Percentiles rank a stretch among this genome's conserved stretches.
phyloP scores from a whole-genome alignment of 2,888 invertebrate species.

The Rugalucina vietnamica region DNA sequence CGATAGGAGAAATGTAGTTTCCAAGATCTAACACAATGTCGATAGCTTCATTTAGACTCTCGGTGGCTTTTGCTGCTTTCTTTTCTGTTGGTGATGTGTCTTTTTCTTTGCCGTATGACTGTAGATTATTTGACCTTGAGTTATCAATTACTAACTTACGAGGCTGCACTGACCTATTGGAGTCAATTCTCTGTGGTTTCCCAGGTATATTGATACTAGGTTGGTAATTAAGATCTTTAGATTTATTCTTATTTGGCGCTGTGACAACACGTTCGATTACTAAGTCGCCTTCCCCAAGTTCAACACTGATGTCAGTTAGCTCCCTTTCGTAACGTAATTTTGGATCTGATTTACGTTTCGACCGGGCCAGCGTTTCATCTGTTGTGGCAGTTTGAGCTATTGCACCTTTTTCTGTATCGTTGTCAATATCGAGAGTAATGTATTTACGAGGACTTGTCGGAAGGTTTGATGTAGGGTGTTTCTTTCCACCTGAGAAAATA shows the following conservation, averaged over 20 bases:
- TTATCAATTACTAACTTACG: neutral
- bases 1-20: neutral
- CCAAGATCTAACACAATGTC: neutral
- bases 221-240: neutral
- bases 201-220: neutral
- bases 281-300: neutral
- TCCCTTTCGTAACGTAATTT: neutral
- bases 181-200: neutral
- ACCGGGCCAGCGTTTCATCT: neutral
- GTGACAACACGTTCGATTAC: neutral
- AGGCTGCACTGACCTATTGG: neutral
- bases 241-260: neutral
- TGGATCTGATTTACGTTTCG: neutral
- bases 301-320: neutral
- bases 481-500: neutral
- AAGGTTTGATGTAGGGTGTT: neutral
- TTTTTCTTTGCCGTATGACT: too few relatives aligned
- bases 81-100: neutral
- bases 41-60: neutral
- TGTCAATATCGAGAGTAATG: neutral
- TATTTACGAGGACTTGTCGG: neutral
- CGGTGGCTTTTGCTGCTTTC: conserved; percentile 1
- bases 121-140: neutral
- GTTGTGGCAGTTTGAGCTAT: neutral
- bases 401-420: neutral